Conservation (phyloP, 2,888 invertebrate genomes). For the Thera britannica region DNA sequence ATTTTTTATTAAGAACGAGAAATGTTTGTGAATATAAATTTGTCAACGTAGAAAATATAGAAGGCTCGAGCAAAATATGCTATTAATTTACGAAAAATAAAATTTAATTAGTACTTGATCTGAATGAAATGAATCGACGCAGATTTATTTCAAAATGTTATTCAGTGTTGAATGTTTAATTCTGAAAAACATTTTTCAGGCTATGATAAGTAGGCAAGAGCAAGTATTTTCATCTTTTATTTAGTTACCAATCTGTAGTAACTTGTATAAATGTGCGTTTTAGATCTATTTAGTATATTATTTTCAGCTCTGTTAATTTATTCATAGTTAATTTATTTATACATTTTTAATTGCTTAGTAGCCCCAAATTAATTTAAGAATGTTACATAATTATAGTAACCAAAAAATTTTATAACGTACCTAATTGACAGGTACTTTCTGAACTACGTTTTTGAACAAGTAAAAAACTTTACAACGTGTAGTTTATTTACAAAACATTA, state of each 20-base stretch:
- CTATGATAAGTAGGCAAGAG: neutral
- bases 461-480: slow-evolving; percentile 14
- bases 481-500: slow-evolving; percentile 12
- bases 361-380: slow-evolving; percentile 17
- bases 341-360: slow-evolving; percentile 22
- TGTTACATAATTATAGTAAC: slow-evolving; percentile 1
- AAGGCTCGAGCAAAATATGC: neutral
- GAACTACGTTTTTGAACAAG: slow-evolving; percentile 13
- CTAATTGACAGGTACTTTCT: neutral
- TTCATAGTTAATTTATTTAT: neutral
- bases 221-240: neutral
- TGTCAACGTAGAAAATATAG: too few relatives aligned
- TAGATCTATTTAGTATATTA: slow-evolving; percentile 5
- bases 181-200: neutral
- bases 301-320: neutral
- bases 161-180: neutral
- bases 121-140: too few relatives aligned
- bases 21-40: neutral
- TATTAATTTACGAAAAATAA: neutral
- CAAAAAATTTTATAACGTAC: slow-evolving; percentile 6
- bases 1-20: slow-evolving; percentile 22
- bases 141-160: neutral
- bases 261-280: neutral
- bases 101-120: too few relatives aligned
- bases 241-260: neutral